Conservation (phyloP, 2,797 vertebrate species). For the Squalus acanthias region DNA sequence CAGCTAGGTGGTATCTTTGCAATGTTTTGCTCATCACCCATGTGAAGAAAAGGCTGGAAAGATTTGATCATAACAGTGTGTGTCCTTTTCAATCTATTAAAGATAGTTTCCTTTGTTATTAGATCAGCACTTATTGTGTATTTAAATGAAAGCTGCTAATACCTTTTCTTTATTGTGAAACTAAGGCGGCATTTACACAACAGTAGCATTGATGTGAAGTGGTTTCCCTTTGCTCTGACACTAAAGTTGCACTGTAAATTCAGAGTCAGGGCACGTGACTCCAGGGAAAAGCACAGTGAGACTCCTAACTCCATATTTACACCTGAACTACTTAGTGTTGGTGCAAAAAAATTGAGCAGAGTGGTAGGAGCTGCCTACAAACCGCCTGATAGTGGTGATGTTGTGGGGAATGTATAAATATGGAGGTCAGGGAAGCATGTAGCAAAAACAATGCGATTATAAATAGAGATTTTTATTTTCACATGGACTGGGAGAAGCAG, state of each 20-base stretch:
- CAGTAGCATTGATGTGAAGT: too few species aligned
- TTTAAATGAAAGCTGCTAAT: neutral
- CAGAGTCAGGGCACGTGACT: neutral
- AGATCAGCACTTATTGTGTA: neutral
- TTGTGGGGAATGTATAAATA: neutral
- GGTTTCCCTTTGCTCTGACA: neutral
- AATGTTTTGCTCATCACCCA: neutral
- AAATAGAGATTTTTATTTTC: neutral
- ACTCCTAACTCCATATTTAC: neutral
- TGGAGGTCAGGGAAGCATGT: neutral
- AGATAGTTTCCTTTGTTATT: neutral
- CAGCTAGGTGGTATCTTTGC: neutral
- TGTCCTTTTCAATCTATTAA: neutral
- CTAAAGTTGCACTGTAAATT: neutral
- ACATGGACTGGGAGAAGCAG: neutral
- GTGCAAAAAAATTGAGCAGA: neutral
- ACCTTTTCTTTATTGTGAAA: neutral
- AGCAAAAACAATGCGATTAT: neutral
- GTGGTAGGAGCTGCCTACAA: neutral
- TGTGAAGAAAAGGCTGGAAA: neutral
- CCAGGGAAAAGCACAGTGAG: neutral
- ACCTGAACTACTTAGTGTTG: neutral
- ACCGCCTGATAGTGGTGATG: neutral
- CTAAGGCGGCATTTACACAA: neutral
- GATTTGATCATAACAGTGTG: neutral